A percentile compares a stretch with the other conserved stretches of the same genome.
These are phyloP conservation scores for Eurypyga helias DNA, from an alignment of 2,113 vertebrate genomes.

Conservation along the genomic window DNA sequence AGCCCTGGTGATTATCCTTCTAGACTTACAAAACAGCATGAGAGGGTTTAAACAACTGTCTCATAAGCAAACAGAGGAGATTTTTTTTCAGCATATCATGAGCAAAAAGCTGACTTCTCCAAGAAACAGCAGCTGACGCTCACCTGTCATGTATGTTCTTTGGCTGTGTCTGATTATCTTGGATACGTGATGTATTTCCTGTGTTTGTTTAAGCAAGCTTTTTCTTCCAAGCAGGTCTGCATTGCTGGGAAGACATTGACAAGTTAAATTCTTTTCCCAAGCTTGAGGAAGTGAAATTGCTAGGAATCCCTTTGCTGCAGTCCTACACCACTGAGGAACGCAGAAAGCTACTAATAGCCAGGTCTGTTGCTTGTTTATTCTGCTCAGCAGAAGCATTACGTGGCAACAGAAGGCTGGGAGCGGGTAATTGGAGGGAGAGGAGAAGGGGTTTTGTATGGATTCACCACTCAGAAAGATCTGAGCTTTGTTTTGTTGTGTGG, in stretches of 20 bases:
- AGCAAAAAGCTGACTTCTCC: background rate
- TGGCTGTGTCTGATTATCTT: background rate
- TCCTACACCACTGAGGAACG: constrained; percentile 90
- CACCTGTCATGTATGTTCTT: background rate
- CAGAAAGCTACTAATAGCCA: constrained; percentile 90
- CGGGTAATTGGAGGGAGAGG: background rate
- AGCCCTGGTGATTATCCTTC: background rate
- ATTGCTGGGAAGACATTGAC: constrained; percentile 93
- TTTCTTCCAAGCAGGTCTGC: constrained; percentile 84
- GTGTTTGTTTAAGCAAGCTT: constrained; percentile 33
- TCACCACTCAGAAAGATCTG: background rate
- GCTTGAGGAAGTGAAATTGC: constrained; percentile 89
- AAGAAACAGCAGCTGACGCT: background rate
- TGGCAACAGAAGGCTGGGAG: background rate
- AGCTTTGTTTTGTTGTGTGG: background rate
- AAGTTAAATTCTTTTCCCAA: constrained; percentile 93
- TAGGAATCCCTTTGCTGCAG: constrained; percentile 92
- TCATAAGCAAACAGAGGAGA: background rate
- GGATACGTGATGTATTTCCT: background rate
- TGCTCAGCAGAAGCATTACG: background rate
- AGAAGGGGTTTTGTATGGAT: background rate
- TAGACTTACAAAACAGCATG: background rate
- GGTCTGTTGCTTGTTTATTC: constrained; percentile 61
- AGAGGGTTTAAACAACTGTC: background rate
- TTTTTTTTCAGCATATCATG: background rate